These are phyloP conservation scores for Aythya baeri DNA, from an alignment of 2,113 vertebrate species.

Conservation along the genomic window DNA sequence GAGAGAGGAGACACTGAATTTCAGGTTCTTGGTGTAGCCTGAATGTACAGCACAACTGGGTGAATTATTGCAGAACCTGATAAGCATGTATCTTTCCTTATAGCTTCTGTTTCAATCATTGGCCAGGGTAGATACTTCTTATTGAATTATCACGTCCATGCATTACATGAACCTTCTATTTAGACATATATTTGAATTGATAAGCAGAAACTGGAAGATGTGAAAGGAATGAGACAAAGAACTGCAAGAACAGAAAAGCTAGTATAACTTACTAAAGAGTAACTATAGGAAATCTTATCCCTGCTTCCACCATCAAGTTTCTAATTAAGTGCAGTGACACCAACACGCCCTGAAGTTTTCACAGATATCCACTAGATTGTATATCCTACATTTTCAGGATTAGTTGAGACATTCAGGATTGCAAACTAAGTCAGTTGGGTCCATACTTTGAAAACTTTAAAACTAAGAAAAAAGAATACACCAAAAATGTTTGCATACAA, in stretches of 20 bases:
- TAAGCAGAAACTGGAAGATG: not conserved
- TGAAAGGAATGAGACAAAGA: not conserved
- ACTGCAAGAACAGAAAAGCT: not conserved
- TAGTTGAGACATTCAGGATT: not conserved
- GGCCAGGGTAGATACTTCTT: not conserved
- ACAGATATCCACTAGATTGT: not conserved
- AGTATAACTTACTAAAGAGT: not conserved
- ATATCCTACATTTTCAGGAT: not conserved
- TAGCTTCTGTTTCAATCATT: not conserved
- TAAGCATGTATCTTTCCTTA: not conserved
- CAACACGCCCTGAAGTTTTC: not conserved
- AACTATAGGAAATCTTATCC: not conserved
- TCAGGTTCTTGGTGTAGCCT: not conserved
- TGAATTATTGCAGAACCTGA: not conserved
- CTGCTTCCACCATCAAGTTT: not conserved
- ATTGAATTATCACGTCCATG: not conserved
- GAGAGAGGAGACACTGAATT: not conserved
- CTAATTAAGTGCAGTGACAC: not conserved
- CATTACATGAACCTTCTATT: not conserved
- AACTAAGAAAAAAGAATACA: not conserved
- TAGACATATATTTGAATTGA: accelerated
- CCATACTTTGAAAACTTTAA: not conserved
- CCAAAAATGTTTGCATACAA: accelerated
- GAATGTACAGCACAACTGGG: not conserved
- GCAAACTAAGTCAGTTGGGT: not conserved